These are phyloP conservation scores for Drosophila jambulina DNA, from an alignment of 1,140 invertebrate species.

Conservation along the genomic window DNA sequence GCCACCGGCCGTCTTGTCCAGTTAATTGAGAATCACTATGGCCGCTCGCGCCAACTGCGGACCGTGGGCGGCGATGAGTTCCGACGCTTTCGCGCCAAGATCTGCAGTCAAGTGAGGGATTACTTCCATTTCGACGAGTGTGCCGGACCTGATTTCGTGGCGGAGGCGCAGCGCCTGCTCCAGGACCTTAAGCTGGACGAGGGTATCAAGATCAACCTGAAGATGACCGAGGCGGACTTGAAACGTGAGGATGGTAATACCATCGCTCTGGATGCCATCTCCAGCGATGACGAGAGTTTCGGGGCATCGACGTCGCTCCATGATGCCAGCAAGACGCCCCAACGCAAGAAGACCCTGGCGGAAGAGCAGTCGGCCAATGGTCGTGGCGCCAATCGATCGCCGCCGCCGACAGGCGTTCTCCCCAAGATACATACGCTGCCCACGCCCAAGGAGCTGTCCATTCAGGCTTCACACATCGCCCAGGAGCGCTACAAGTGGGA, in stretches of 20 bases:
- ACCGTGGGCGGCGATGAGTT: conserved; percentile 56
- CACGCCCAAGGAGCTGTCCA: conserved; percentile 77
- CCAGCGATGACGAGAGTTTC: conserved; percentile 71
- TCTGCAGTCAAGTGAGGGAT: conserved; percentile 85
- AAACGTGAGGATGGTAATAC: conserved; percentile 16
- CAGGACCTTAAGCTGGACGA: conserved; percentile 20
- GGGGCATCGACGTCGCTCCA: not conserved
- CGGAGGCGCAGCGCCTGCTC: conserved; percentile 37
- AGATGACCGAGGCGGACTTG: conserved; percentile 14
- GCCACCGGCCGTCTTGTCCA: conserved; percentile 50
- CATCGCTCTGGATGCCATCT: conserved; percentile 78
- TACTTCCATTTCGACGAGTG: conserved; percentile 85
- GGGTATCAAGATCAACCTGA: conserved; percentile 1
- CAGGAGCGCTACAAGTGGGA: conserved; percentile 87
- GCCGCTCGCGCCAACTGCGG: conserved; percentile 39
- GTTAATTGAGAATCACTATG: conserved; percentile 63
- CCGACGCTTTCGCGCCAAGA: conserved; percentile 58
- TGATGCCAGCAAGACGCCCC: not conserved
- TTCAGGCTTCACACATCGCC: conserved; percentile 76
- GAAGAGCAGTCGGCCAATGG: conserved; percentile 54
- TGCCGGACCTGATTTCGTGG: conserved; percentile 67
- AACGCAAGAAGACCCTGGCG: conserved; percentile 21
- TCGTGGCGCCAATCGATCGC: conserved; percentile 62
- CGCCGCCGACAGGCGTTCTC: conserved; percentile 16
- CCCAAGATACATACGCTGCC: conserved; percentile 50